phyloP scores from a whole-genome alignment of 2,888 invertebrate genomes.

The Choristoneura rosaceana region DNA sequence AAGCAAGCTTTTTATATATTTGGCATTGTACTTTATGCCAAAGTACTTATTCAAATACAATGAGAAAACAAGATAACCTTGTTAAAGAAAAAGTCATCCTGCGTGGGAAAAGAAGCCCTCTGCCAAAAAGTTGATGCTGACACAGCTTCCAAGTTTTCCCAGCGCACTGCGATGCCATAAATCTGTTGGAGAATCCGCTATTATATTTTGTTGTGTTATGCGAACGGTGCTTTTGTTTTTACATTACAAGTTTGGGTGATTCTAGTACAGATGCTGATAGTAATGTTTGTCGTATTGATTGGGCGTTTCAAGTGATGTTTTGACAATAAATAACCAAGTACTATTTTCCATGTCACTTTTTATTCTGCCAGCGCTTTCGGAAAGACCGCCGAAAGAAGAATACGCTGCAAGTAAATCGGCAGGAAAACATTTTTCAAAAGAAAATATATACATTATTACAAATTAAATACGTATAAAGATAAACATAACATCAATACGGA shows the following conservation, averaged over 20 bases:
- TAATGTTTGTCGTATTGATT: background rate
- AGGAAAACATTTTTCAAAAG: no score
- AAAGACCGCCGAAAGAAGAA: no score
- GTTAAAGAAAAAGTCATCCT: slow-evolving; percentile 14
- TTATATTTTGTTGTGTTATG: background rate
- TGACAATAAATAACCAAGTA: background rate
- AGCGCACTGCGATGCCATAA: slow-evolving; percentile 8
- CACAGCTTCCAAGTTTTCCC: background rate
- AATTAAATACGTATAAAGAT: no score
- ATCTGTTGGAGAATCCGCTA: background rate
- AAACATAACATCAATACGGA: no score
- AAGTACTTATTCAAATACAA: background rate
- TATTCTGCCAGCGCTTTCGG: no score
- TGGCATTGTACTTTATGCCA: background rate
- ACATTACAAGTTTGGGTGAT: background rate
- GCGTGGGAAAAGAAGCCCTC: background rate
- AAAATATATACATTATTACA: no score
- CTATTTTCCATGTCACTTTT: no score
- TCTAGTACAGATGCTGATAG: background rate
- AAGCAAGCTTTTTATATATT: background rate
- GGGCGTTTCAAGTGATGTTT: background rate
- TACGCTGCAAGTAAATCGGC: no score
- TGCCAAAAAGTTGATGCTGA: slow-evolving; percentile 25
- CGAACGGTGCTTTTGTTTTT: background rate
- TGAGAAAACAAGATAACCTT: slow-evolving; percentile 2